Percentiles rank a stretch among this genome's conserved stretches.
Evolutionary conservation across 2,888 invertebrate genomes (phyloP).

Genomic region (Drosophila limbata): DNA sequence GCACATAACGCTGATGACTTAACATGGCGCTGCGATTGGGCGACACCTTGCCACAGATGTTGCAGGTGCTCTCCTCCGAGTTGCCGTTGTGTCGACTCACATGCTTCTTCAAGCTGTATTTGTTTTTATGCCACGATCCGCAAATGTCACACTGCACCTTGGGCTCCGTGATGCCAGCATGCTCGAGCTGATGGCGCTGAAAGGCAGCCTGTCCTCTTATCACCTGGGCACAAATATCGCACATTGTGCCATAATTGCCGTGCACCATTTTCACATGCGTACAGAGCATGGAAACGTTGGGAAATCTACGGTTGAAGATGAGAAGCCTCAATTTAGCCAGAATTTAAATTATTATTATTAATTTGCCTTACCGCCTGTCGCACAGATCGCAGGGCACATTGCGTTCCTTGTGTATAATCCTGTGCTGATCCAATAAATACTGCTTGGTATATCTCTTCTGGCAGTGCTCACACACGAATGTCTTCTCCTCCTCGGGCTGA

Average conservation of each 20-base stretch:
- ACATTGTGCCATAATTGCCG: slow-evolving; percentile 81
- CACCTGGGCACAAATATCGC: slow-evolving; percentile 84
- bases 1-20: slow-evolving; percentile 84
- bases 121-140: slow-evolving; percentile 84
- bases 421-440: slow-evolving; percentile 83
- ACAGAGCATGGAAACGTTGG: slow-evolving; percentile 76
- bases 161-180: slow-evolving; percentile 80
- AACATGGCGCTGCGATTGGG: slow-evolving; percentile 83
- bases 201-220: slow-evolving; percentile 83
- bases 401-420: slow-evolving; percentile 74
- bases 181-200: slow-evolving; percentile 82
- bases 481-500: slow-evolving; percentile 83
- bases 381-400: slow-evolving; percentile 81
- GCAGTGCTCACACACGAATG: slow-evolving; percentile 82
- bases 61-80: slow-evolving; percentile 79
- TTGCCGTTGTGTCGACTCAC: slow-evolving; percentile 81
- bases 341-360: too few species aligned
- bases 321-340: not conserved
- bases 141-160: slow-evolving; percentile 84
- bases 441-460: slow-evolving; percentile 83
- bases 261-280: slow-evolving; percentile 81
- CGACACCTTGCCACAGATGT: slow-evolving; percentile 82
- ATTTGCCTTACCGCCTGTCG: slow-evolving; percentile 74
- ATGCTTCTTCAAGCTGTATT: slow-evolving; percentile 84
- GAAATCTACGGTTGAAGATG: slow-evolving; percentile 67